phyloP scores from a whole-genome alignment of 2,888 invertebrate genomes.

The Megastigmus dorsalis region DNA sequence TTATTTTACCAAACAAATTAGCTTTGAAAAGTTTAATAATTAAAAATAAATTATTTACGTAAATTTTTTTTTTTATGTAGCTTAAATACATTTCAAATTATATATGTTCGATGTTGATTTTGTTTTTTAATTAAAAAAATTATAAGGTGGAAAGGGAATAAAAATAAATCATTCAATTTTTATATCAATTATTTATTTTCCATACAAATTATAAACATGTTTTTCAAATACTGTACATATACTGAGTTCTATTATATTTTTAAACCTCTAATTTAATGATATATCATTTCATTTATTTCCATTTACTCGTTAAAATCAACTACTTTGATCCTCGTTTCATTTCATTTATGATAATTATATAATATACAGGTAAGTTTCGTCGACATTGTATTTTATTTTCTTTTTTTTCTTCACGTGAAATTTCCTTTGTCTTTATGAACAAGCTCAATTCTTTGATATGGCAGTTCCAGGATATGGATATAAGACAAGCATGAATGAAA shows the following conservation, averaged over 20 bases:
- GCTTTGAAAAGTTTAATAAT: too few relatives aligned
- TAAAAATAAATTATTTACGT: too few relatives aligned
- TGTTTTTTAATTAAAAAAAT: too few relatives aligned
- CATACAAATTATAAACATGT: constrained; percentile 90
- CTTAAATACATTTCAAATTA: too few relatives aligned
- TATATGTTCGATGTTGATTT: too few relatives aligned
- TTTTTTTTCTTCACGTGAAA: constrained; percentile 60
- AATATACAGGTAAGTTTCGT: constrained; percentile 71
- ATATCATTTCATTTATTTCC: constrained; percentile 75
- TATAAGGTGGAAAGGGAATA: constrained; percentile 14
- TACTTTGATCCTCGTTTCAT: constrained; percentile 74
- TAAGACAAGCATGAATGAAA: constrained; percentile 62
- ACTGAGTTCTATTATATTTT: constrained; percentile 75
- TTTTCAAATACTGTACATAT: constrained; percentile 88
- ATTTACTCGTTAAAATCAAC: constrained; percentile 73
- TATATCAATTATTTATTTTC: constrained; percentile 77
- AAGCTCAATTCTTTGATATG: constrained; percentile 78
- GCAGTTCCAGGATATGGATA: constrained; percentile 82
- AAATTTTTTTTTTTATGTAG: too few relatives aligned
- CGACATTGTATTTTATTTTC: constrained; percentile 59
- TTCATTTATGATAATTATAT: constrained; percentile 71
- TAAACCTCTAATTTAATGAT: constrained; percentile 75
- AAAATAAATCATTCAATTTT: constrained; percentile 58
- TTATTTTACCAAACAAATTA: too few relatives aligned
- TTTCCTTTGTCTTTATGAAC: constrained; percentile 69